Conservation (phyloP, 2,888 invertebrate species). For the Ischnus inquisitorius region DNA sequence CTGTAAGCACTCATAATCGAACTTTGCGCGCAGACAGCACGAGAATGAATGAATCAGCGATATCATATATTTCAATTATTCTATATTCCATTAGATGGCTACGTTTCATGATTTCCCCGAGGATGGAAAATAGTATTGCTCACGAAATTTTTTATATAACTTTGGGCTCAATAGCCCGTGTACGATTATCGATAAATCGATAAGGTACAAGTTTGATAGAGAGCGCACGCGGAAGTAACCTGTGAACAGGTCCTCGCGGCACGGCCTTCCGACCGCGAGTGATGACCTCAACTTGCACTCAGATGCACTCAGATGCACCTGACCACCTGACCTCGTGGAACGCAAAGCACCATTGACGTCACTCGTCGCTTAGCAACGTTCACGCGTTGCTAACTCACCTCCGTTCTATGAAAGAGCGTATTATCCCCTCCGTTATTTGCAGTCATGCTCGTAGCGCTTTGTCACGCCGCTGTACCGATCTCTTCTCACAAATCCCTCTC, state of each 20-base stretch:
- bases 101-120: not conserved
- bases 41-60: not conserved
- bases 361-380: conserved; percentile 52
- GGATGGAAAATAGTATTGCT: conserved; percentile 5
- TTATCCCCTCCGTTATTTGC: not conserved
- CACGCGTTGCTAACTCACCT: conserved; percentile 45
- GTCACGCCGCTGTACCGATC: conserved; percentile 17
- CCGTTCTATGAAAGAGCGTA: not conserved
- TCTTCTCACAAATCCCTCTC: conserved; percentile 7
- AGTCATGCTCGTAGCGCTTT: not conserved
- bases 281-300: conserved; percentile 60
- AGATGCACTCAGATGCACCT: conserved; percentile 57
- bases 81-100: not conserved
- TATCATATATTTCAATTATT: not conserved
- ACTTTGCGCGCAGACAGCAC: too few relatives aligned
- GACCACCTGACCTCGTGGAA: conserved; percentile 66
- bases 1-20: too few relatives aligned
- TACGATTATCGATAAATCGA: conserved; percentile 32
- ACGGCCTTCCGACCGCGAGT: conserved; percentile 65
- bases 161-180: conserved; percentile 13
- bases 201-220: conserved; percentile 8
- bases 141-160: not conserved
- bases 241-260: conserved; percentile 43
- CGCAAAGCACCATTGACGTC: conserved; percentile 64
- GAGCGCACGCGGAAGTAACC: conserved; percentile 10